Evolutionary conservation across 2,888 invertebrate species (phyloP), one percentile per base, ranked within the genome.

Genomic region (Drosophila anomalata): DNA sequence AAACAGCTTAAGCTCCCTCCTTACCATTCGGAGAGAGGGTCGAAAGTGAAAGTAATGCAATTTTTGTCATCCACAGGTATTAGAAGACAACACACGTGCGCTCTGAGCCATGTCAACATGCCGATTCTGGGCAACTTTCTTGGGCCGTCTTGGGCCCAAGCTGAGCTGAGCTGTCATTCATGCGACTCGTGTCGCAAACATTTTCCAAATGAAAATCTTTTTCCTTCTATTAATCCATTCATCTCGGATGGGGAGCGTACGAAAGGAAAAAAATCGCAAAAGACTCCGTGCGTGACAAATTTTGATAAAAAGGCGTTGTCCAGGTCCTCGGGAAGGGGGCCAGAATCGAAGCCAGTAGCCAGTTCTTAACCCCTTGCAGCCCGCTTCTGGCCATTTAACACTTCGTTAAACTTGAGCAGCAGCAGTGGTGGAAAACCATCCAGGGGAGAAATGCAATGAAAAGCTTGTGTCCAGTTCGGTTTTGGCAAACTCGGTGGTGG

Each of bases 191-290:
- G 88, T 88, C 79, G 83, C 83, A 85, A 85, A 77, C 72, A 79
- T 85, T 85, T 84, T 84, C 81, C 78, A 82, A 87, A 88, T 82
- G 89, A 89, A 83, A 89, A 86, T 89, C 86, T 86, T 89, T 89
- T 79, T 60, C 69, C 56, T 52, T 66, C 54, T 75, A 87, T 86
- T 89, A 86, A 86, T 89, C 89, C 87, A 77, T 82, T 75, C 70
- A 29, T 14, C 29, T 7, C 36, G 22, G 50, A 41, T 73, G 41
- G 17, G 41, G 3, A 44, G 20, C 73, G 63, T 48, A 56, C 22
- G 17, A 39, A 46, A 20, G 14, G 9, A 61, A 17, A 12, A 11
- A 11, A 31, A 31, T 14, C 24, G 33, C 17, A 66, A 84, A 75
- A 77, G 77, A 29, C 52, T 31, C 44, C 67, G 83, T 82, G 87